These are phyloP conservation scores for Resseliella maxima DNA, from an alignment of 2,888 invertebrate genomes.

Conservation along the genomic window DNA sequence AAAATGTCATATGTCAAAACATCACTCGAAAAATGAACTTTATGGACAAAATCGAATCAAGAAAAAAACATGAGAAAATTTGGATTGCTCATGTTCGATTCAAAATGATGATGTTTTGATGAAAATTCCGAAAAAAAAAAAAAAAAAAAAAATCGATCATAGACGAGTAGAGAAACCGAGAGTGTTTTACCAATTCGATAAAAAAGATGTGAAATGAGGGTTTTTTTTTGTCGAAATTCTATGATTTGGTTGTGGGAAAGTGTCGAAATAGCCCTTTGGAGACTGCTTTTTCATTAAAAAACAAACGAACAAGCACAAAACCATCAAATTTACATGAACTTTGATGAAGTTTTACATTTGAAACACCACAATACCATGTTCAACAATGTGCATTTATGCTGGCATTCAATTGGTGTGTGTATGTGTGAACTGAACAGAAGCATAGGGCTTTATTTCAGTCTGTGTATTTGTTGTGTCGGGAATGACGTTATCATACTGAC, in stretches of 20 bases:
- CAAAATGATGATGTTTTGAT: too few relatives aligned
- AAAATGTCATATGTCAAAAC: not conserved
- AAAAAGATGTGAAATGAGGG: not conserved
- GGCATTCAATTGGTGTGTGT: not conserved
- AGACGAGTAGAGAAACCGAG: too few relatives aligned
- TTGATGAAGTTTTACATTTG: conserved; percentile 35
- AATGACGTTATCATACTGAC: not conserved
- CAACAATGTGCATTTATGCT: conserved; percentile 43
- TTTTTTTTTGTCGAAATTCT: not conserved
- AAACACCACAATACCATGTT: conserved; percentile 37
- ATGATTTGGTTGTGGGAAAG: not conserved
- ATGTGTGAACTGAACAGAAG: not conserved
- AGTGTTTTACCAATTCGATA: not conserved
- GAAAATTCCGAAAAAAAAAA: too few relatives aligned
- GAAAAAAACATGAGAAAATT: too few relatives aligned
- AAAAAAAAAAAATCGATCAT: too few relatives aligned
- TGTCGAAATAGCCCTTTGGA: conserved; percentile 37
- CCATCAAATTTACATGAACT: conserved; percentile 51
- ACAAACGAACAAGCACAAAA: not conserved
- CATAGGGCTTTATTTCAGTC: too few relatives aligned
- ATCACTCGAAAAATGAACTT: not conserved
- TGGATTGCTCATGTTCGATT: not conserved
- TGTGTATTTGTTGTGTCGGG: too few relatives aligned
- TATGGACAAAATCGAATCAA: not conserved
- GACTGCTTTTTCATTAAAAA: conserved; percentile 19